Evolutionary conservation across 2,113 vertebrate genomes (phyloP), one percentile per base, ranked within the genome.

Genomic region (Pycnonotus jocosus): DNA sequence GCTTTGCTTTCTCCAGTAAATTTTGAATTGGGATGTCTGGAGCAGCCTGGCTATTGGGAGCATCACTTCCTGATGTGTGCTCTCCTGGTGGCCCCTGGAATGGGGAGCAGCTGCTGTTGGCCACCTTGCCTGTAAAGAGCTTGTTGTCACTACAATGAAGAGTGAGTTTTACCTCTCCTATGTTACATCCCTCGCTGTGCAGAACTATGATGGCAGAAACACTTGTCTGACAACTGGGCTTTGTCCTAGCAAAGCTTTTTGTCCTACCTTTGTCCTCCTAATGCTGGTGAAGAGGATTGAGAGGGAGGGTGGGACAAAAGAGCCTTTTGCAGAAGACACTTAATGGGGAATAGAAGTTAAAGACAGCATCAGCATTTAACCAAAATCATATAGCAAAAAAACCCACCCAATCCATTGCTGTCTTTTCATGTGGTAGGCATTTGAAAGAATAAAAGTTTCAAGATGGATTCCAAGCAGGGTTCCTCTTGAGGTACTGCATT

Each of bases 181-280:
- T 0, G 0, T 76, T 38, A 42, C 12, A 15, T 3, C 23, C 8
- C 28, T 65, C 0, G 0, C 42, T 68, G 40, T 51, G 68, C 33
- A 51, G 62, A 86, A 22, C 42, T 14, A 6, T 0, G 0, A 31
- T 9, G 31, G 70, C 38, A 44, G 25, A 27, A 89, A 64, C 70
- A 40, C 5, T 31, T 1, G 0, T 47, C 81, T 90, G 48, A 66
- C 87, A 82, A 37, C 5, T 4, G 3, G 27, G 1, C 27, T 62
- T 78, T 62, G 38, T 57, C 20, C 45, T 81, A 27, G 9, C 8
- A 66, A 78, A 81, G 6, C 0, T 53, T 51, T 66, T 50, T 81
- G 40, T 54, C 22, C 81, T 85, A 22, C 16, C 15, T 76, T 50
- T 40, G 18, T 57, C n/a, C 9, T 84, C 35, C 16, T n/a, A 30